Conservation (phyloP, 92 coral and sea anemone species). For the Heteractis magnifica region DNA sequence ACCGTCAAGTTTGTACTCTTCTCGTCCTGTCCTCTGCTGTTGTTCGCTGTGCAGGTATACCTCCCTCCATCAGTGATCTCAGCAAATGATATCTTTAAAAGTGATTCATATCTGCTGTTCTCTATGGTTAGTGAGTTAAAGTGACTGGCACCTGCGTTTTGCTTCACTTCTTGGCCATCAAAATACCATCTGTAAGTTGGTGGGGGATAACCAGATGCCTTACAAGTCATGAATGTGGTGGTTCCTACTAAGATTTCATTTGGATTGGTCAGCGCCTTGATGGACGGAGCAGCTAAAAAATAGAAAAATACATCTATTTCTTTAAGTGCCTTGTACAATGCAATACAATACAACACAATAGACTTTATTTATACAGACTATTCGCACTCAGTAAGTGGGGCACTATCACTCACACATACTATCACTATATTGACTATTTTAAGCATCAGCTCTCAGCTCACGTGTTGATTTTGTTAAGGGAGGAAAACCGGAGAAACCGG, state of each 20-base stretch:
- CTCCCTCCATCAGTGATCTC: not conserved
- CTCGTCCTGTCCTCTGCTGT: conserved; percentile 9
- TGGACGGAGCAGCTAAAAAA: not conserved
- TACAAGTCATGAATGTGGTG: not conserved
- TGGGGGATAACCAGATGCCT: not conserved
- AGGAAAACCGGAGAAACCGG: not conserved
- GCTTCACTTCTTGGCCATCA: not conserved
- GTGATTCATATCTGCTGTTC: not conserved
- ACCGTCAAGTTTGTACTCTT: not conserved
- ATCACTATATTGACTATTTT: too few relatives aligned
- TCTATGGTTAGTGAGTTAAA: not conserved
- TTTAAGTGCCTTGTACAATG: not conserved
- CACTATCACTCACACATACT: too few relatives aligned
- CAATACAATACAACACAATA: too few relatives aligned
- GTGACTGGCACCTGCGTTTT: not conserved
- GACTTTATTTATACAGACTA: too few relatives aligned
- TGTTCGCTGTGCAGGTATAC: conserved; percentile 15
- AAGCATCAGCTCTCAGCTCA: too few relatives aligned
- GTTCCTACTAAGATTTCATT: not conserved
- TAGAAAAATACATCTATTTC: not conserved
- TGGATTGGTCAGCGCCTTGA: not conserved
- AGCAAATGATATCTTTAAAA: not conserved
- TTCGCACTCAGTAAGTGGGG: too few relatives aligned
- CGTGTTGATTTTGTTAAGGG: not conserved
- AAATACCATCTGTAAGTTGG: not conserved